These are phyloP conservation scores for Dipus sagitta DNA, from an alignment of 2,797 vertebrate species.

Conservation along the genomic window DNA sequence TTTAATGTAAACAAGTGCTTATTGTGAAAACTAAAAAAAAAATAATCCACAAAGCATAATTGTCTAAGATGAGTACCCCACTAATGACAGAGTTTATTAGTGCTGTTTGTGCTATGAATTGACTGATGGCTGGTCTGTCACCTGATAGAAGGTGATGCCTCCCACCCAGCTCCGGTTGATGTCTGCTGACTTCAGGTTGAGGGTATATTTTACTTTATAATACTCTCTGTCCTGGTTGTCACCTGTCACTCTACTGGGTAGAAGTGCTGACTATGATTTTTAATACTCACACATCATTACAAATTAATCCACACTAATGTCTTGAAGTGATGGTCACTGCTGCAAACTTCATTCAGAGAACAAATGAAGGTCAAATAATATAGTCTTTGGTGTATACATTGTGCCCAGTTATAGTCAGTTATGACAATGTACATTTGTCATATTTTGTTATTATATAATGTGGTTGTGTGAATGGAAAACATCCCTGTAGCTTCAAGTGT, in stretches of 20 bases:
- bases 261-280: not conserved
- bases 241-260: not conserved
- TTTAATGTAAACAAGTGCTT: not conserved
- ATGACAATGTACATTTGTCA: not conserved
- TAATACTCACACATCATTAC: not conserved
- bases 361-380: not conserved
- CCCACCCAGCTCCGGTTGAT: not conserved
- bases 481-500: no score
- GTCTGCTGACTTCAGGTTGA: not conserved
- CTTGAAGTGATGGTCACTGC: not conserved
- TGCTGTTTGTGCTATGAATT: not conserved
- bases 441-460: not conserved
- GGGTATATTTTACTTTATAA: not conserved
- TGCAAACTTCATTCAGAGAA: not conserved
- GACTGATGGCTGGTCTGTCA: not conserved
- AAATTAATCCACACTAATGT: not conserved
- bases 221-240: no score
- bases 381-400: not conserved
- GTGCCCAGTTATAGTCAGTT: not conserved
- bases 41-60: not conserved
- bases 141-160: not conserved
- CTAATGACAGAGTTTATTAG: not conserved
- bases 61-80: no score
- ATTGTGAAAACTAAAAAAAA: constrained; percentile 16
- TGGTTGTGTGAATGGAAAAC: no score